Base-by-base conservation (phyloP, 1,140 invertebrate species). In the Homalodisca vitripennis region DNA sequence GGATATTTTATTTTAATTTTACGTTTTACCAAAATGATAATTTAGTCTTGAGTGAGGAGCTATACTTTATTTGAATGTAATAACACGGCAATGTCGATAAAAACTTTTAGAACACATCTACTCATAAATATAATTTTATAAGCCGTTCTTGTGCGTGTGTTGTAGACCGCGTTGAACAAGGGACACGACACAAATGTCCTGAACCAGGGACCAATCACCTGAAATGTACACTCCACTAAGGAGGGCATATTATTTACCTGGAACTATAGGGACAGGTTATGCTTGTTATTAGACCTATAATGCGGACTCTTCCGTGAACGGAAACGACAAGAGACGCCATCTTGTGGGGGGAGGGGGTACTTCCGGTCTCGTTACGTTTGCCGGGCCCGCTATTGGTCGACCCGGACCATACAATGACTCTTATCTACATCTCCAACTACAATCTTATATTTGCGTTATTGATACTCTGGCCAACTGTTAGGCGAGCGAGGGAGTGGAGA, bases 241-340 rank as follows among this genome's bases (percentile, higher is more conserved):
- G 34, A 51, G 48, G 48, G 22, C 22, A 20, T 51, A 51, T 51
- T 51, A 51, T 51, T 51, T 51, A 51, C 48, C 48, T 51, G 48
- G 48, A 51, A 51, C 17, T 3, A 51, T 3, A n/a, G 48, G 48
- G 22, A 22, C 48, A 10, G 48, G 48, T 51, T 51, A 51, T 51
- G n/a, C 48, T n/a, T 22, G 22, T 51, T 14, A 51, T 51, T 51
- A 51, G 48, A 20, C 14, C 22, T 20, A 51, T 51, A 51, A 51
- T 51, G n/a, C 48, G n/a, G n/a, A 14, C 22, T 51, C 14, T 51
- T 51, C 48, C 48, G 22, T 51, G 48, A 51, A 51, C 48, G 48
- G 48, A 51, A 51, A 51, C 48, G 22, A 14, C 22, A 51, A 51
- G 22, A n/a, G 48, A 14, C 48, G 48, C 48, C 48, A 51, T 51